Evolutionary conservation across 2,797 vertebrate genomes (phyloP).

Genomic region (Lithobates sylvaticus): DNA sequence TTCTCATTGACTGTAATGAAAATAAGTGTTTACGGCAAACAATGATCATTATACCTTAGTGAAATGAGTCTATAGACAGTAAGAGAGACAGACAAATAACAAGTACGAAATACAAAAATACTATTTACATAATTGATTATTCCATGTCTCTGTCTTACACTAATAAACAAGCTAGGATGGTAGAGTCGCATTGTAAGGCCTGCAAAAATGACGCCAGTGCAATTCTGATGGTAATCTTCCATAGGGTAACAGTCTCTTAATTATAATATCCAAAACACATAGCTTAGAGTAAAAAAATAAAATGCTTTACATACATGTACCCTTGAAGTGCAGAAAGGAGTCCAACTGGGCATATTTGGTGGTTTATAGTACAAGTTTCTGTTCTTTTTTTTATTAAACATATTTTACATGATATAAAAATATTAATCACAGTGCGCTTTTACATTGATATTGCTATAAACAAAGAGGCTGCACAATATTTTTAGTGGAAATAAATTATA

Average conservation of each 20-base stretch:
- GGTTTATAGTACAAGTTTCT: slow-evolving; percentile 79
- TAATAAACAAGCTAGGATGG: not conserved
- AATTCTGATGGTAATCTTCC: slow-evolving; percentile 35
- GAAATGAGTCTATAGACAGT: not conserved
- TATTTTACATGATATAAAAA: slow-evolving; percentile 96
- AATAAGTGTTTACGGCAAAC: too few species aligned
- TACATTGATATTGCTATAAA: slow-evolving; percentile 89
- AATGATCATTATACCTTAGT: not conserved
- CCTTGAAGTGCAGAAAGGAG: not conserved
- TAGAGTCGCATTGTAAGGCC: not conserved
- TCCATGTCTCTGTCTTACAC: not conserved
- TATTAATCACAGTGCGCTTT: slow-evolving; percentile 96
- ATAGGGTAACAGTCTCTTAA: slow-evolving; percentile 4
- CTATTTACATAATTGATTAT: not conserved
- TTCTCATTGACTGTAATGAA: too few species aligned
- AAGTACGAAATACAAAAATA: not conserved
- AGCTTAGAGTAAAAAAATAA: slow-evolving; percentile 42
- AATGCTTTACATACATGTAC: slow-evolving; percentile 11
- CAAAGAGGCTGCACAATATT: slow-evolving; percentile 87
- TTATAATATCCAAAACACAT: slow-evolving; percentile 21
- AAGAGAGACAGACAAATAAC: not conserved
- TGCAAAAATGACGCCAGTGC: slow-evolving; percentile 26
- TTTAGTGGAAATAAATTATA: slow-evolving; percentile 99
- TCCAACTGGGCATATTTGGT: slow-evolving; percentile 65
- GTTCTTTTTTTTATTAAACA: slow-evolving; percentile 93